phyloP scores from a whole-genome alignment of 1,140 invertebrate genomes.

The Drosophila pandora region DNA sequence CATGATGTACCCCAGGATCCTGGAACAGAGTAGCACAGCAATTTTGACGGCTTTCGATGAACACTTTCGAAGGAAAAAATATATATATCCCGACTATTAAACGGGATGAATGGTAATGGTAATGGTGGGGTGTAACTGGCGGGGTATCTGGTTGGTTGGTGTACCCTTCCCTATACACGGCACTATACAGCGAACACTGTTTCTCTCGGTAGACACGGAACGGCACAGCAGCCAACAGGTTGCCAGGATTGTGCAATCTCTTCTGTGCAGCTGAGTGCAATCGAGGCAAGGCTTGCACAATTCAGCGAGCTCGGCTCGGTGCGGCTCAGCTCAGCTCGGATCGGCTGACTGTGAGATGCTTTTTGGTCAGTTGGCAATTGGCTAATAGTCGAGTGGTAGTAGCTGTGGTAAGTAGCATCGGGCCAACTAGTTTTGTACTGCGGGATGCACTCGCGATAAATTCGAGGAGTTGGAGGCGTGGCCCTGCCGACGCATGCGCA shows the following conservation, averaged over 20 bases:
- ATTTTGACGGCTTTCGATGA: slow-evolving; percentile 77
- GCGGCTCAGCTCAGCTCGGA: slow-evolving; percentile 27
- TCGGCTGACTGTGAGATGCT: slow-evolving; percentile 21
- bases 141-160: background rate
- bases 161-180: slow-evolving; percentile 3
- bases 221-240: slow-evolving; percentile 56
- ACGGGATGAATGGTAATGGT: slow-evolving; percentile 1
- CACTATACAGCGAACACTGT: slow-evolving; percentile 11
- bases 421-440: slow-evolving; percentile 32
- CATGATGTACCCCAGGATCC: slow-evolving; percentile 84
- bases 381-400: slow-evolving; percentile 65
- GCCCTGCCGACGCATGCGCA: slow-evolving; percentile 67
- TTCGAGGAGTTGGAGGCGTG: slow-evolving; percentile 8
- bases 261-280: slow-evolving; percentile 61
- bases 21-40: slow-evolving; percentile 84
- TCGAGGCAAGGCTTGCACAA: slow-evolving; percentile 66
- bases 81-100: background rate
- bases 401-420: slow-evolving; percentile 62
- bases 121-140: slow-evolving; percentile 13
- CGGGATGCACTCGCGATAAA: slow-evolving; percentile 45
- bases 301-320: slow-evolving; percentile 45
- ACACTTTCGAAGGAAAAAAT: slow-evolving; percentile 2
- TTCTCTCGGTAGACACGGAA: slow-evolving; percentile 9
- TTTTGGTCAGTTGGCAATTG: slow-evolving; percentile 75
- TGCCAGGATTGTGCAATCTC: slow-evolving; percentile 76